phyloP scores from a whole-genome alignment of 2,113 vertebrate species.

The Tapirus terrestris region DNA sequence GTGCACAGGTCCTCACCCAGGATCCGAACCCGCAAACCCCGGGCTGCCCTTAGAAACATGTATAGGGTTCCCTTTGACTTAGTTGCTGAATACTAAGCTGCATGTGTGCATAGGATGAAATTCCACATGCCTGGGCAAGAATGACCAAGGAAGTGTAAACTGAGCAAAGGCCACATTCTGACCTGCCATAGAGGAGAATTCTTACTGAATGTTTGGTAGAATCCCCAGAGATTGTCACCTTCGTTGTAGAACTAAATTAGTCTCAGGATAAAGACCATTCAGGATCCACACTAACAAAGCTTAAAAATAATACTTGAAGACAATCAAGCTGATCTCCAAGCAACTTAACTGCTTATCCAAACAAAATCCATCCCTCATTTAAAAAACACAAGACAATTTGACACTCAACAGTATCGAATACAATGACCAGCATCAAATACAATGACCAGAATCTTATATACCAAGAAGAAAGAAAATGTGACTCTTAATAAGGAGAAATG shows the following conservation, averaged over 20 bases:
- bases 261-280: background rate
- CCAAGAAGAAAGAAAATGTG: background rate
- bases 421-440: background rate
- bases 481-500: background rate
- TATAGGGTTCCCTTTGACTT: background rate
- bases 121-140: background rate
- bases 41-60: background rate
- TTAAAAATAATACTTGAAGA: background rate
- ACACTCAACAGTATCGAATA: no score
- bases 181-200: background rate
- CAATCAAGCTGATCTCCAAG: background rate
- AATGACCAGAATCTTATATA: background rate
- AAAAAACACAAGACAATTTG: background rate
- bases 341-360: background rate
- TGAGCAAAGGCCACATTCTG: background rate
- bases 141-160: background rate
- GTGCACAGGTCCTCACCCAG: no score
- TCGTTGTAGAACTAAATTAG: background rate
- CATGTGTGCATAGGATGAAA: background rate
- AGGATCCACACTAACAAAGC: background rate
- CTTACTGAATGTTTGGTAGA: background rate
- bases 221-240: background rate
- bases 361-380: background rate
- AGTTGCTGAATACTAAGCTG: background rate
- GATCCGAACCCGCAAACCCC: no score